phyloP scores from a whole-genome alignment of 1,140 invertebrate species.

The Lamellibrachia luymesi region DNA sequence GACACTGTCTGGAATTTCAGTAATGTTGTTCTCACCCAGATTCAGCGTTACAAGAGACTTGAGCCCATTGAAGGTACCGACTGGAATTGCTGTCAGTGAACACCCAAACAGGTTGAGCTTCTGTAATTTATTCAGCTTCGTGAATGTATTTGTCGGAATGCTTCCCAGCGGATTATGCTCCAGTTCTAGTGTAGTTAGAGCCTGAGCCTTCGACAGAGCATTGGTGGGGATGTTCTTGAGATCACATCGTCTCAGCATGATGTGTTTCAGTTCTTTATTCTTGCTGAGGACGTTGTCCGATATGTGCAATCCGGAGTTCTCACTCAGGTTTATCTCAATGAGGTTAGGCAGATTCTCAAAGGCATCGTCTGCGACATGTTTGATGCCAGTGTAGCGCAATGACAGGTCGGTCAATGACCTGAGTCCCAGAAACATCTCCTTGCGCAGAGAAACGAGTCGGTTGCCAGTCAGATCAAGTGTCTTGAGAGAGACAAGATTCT shows the following conservation, averaged over 20 bases:
- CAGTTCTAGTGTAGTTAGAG: neutral
- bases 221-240: neutral
- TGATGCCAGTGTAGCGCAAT: neutral
- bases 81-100: conserved; percentile 3
- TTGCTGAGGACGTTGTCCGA: neutral
- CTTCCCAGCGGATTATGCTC: neutral
- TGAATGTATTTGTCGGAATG: neutral
- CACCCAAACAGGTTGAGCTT: neutral
- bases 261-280: neutral
- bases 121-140: neutral
- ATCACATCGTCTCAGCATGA: neutral
- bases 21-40: conserved; percentile 5
- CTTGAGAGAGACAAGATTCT: neutral
- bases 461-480: neutral
- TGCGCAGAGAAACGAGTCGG: neutral
- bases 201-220: neutral
- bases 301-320: neutral
- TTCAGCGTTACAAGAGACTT: neutral
- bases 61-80: neutral
- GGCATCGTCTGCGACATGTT: neutral
- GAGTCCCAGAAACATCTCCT: neutral
- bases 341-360: conserved; percentile 8
- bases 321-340: neutral
- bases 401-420: neutral
- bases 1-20: neutral